Base-by-base conservation (phyloP, 1,140 invertebrate genomes). In the Lepidotrigona ventralis region DNA sequence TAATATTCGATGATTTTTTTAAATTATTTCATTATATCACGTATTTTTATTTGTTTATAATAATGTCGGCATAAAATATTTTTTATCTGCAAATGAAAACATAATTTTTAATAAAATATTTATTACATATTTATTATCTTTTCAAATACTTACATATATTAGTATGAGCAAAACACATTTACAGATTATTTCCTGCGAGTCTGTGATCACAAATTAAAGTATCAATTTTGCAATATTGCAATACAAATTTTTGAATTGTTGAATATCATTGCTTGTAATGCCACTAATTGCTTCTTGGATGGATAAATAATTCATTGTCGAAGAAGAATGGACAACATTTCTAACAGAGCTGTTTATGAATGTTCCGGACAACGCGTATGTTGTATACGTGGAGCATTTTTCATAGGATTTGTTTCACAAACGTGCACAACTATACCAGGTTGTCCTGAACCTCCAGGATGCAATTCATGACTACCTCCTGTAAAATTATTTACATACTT, bases 391-490 rank as follows among this genome's bases (percentile, higher is more conserved):
- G 90, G 81, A 17, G 83, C 85, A 80, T 77, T 91, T 88, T 92
- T 89, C 11, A 90, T 77, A 23, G 89, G 79, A 85, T 90, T 93
- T 46, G 84, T 93, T 89, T 96, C 96, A 90, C 96, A 96, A 54
- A 96, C 94, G 87, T 98, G 98, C 70, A 99, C 98, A 63, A 99
- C 96, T 90, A 99, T 99, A 33, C 97, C 97, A 39, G 98, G 98
- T 89, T 98, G 98, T 83, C 97, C 97, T 54, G 97, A 96, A 79
- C 96, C 96, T 63, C 97, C 96, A 58, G 97, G 97, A 95, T 98
- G 97, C 64, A 98, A 92, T 93, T 98, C 97, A 91, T 98, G 97
- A 90, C 95, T 95, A 90, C 96, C 96, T 91, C 97, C 95, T 95
- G 75, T 12, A 90, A 85, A 51, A 78, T 85, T 72, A 63, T 56